These are phyloP conservation scores for Noturus placidus DNA, from an alignment of 2,113 vertebrate genomes.

Conservation along the genomic window DNA sequence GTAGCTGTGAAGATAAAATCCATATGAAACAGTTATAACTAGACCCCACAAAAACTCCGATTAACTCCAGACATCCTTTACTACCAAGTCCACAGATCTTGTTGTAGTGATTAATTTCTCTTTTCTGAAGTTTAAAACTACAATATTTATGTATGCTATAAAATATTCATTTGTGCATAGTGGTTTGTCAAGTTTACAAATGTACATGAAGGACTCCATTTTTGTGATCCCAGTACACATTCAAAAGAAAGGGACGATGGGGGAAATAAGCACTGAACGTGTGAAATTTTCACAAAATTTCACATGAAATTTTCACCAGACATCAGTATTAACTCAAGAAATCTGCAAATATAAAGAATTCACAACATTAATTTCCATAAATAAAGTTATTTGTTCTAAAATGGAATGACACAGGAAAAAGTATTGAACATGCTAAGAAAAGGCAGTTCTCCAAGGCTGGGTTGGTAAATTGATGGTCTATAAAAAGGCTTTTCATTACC, in stretches of 20 bases:
- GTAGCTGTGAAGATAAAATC: not conserved
- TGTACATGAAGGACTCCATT: not conserved
- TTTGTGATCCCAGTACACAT: not conserved
- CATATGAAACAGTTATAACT: not conserved
- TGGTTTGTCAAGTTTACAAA: not conserved
- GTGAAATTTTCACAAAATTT: too few relatives aligned
- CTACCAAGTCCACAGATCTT: not conserved
- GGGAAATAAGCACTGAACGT: too few relatives aligned
- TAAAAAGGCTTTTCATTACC: too few relatives aligned
- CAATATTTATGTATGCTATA: not conserved
- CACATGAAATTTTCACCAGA: too few relatives aligned
- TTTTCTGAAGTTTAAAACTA: not conserved
- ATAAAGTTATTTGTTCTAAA: too few relatives aligned
- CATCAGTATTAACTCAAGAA: too few relatives aligned
- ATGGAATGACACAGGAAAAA: too few relatives aligned
- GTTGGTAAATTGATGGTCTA: too few relatives aligned
- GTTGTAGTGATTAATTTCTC: not conserved
- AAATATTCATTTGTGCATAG: not conserved
- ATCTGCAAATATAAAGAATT: too few relatives aligned
- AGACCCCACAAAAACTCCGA: not conserved
- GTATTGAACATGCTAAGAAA: too few relatives aligned
- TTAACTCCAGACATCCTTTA: not conserved
- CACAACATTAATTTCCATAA: too few relatives aligned
- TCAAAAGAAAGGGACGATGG: not conserved
- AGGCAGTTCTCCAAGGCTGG: too few relatives aligned